Conservation (phyloP, 2,113 vertebrate genomes). For the Colistium nudipinnis region DNA sequence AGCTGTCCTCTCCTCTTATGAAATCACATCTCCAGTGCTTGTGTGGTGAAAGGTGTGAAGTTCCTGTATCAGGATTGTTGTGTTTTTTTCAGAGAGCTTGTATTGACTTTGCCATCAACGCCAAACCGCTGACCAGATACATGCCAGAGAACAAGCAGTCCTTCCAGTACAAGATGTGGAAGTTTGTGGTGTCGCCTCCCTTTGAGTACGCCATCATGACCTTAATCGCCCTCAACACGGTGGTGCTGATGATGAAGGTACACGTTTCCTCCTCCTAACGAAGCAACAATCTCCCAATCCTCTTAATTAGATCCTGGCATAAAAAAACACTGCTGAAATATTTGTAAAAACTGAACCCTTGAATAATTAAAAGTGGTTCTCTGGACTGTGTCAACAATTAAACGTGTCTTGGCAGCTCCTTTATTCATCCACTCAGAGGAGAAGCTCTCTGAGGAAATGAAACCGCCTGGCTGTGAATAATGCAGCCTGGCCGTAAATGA, state of each 20-base stretch:
- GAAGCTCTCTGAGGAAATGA: too few relatives aligned
- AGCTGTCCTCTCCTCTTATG: slow-evolving; percentile 24
- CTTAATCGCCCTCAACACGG: slow-evolving; percentile 96
- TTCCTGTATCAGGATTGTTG: slow-evolving; percentile 3
- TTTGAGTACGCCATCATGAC: slow-evolving; percentile 99
- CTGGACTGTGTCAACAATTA: slow-evolving; percentile 15
- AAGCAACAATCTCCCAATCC: slow-evolving; percentile 3
- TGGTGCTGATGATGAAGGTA: slow-evolving; percentile 99
- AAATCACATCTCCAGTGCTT: slow-evolving; percentile 1
- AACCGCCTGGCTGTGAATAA: too few relatives aligned
- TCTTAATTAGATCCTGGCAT: background rate
- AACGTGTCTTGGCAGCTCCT: slow-evolving; percentile 20
- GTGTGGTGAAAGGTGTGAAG: background rate
- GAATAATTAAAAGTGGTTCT: slow-evolving; percentile 15
- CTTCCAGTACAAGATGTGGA: slow-evolving; percentile 98
- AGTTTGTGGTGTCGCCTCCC: slow-evolving; percentile 95
- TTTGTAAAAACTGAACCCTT: slow-evolving; percentile 14
- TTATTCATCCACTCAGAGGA: too few relatives aligned
- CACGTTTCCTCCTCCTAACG: slow-evolving; percentile 34
- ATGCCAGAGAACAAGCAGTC: slow-evolving; percentile 97
- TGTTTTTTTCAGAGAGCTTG: slow-evolving; percentile 89
- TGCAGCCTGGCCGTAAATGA: too few relatives aligned
- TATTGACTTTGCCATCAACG: slow-evolving; percentile 98
- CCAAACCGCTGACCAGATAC: slow-evolving; percentile 95
- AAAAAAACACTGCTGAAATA: slow-evolving; percentile 3